A percentile compares a stretch with the other conserved stretches of the same genome.
Conservation (phyloP, 2,888 invertebrate species). For the Cloeon dipterum region DNA sequence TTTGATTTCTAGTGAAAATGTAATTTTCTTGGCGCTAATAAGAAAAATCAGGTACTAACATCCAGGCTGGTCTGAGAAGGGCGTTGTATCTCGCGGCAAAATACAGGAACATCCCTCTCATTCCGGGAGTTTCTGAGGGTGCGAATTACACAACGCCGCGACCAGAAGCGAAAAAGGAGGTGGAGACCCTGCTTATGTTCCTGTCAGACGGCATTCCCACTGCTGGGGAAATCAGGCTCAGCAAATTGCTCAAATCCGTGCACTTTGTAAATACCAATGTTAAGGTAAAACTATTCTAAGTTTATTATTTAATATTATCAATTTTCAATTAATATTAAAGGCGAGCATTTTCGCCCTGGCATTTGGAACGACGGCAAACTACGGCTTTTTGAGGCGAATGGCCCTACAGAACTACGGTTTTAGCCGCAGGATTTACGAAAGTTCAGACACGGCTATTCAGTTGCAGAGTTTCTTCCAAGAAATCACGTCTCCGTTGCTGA, state of each 20-base stretch:
- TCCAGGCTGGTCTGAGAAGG: conserved; percentile 1
- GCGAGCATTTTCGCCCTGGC: conserved; percentile 39
- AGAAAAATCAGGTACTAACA: conserved; percentile 2
- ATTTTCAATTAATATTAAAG: conserved; percentile 1
- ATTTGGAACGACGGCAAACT: conserved; percentile 46
- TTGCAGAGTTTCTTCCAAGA: conserved; percentile 39
- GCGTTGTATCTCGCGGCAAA: background rate
- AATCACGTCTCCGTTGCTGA: conserved; percentile 41
- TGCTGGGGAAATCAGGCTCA: conserved; percentile 27
- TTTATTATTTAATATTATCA: background rate
- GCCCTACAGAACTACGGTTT: conserved; percentile 40
- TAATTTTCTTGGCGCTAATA: too few species aligned
- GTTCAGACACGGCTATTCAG: conserved; percentile 41
- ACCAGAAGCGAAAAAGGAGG: conserved; percentile 8
- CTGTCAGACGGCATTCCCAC: conserved; percentile 42
- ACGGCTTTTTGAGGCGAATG: conserved; percentile 36
- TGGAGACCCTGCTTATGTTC: conserved; percentile 39
- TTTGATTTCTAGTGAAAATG: too few species aligned
- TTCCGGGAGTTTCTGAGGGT: background rate
- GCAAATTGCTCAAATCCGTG: conserved; percentile 26
- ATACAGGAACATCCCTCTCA: background rate
- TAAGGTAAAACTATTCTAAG: conserved; percentile 4
- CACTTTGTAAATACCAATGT: conserved; percentile 22
- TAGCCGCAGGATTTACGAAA: conserved; percentile 45
- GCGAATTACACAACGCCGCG: background rate